Evolutionary conservation across 2,113 vertebrate genomes (phyloP).

Genomic region (Theristicus caerulescens): DNA sequence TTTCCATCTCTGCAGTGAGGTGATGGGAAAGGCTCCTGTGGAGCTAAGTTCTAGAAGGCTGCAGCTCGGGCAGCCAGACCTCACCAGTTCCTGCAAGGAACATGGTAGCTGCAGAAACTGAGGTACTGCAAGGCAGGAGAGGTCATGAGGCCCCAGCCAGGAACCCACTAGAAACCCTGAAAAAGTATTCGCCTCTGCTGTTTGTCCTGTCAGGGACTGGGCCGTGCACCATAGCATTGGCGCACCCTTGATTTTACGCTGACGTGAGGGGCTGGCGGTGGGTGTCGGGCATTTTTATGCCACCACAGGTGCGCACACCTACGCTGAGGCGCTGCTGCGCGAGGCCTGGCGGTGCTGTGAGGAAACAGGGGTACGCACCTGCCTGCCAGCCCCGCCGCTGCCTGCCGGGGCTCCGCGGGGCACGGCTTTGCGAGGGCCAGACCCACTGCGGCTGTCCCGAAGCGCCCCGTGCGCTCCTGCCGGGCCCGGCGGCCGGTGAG

Average conservation of each 20-base stretch:
- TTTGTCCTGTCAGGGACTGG: rapidly evolving
- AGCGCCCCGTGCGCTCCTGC: neutral
- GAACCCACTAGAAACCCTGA: no score
- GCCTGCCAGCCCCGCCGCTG: neutral
- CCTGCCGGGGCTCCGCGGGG: neutral
- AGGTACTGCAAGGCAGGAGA: neutral
- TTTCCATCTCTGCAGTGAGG: neutral
- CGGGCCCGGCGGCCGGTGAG: no score
- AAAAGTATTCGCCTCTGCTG: no score
- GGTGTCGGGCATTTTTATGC: rapidly evolving
- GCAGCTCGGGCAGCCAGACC: neutral
- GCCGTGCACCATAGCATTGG: rapidly evolving
- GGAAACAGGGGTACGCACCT: neutral
- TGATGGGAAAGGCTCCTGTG: neutral
- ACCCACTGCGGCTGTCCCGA: no score
- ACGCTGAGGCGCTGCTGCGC: neutral
- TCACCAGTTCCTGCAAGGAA: neutral
- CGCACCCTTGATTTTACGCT: rapidly evolving
- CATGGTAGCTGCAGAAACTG: rapidly evolving
- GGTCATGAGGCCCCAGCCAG: neutral
- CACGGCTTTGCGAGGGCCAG: rapidly evolving
- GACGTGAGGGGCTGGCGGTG: rapidly evolving
- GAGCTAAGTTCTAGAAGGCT: neutral
- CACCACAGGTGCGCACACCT: rapidly evolving
- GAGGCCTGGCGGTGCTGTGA: neutral